A percentile compares a stretch with the other conserved stretches of the same genome.
Evolutionary conservation across 2,888 invertebrate species (phyloP).

Genomic region (Dynastes grantii): DNA sequence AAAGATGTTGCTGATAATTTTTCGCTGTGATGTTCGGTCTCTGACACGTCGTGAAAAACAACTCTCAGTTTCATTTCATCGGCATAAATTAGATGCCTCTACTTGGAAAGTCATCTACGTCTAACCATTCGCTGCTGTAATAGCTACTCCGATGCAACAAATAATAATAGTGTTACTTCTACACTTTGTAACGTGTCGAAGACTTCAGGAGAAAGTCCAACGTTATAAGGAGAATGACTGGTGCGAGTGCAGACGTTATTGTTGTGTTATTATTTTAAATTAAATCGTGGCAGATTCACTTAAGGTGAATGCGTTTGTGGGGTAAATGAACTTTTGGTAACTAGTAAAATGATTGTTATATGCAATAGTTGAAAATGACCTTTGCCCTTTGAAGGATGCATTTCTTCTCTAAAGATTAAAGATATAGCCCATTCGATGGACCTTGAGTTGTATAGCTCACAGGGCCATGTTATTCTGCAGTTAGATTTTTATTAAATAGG

Average conservation of each 20-base stretch:
- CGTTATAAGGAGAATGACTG: not conserved
- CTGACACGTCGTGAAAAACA: not conserved
- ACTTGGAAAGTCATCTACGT: constrained; percentile 9
- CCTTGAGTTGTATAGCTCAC: too few relatives aligned
- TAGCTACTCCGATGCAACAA: constrained; percentile 13
- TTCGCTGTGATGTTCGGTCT: not conserved
- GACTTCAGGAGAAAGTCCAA: constrained; percentile 15
- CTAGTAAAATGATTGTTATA: too few relatives aligned
- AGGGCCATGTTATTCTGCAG: too few relatives aligned
- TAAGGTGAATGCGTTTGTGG: not conserved
- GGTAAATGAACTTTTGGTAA: too few relatives aligned
- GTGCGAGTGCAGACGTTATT: not conserved
- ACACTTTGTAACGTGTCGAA: constrained; percentile 9
- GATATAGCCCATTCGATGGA: too few relatives aligned
- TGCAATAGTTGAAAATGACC: too few relatives aligned
- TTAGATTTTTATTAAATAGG: too few relatives aligned
- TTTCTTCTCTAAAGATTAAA: too few relatives aligned
- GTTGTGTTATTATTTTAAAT: not conserved
- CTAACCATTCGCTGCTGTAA: constrained; percentile 19
- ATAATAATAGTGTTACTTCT: constrained; percentile 25
- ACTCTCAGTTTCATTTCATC: constrained; percentile 22
- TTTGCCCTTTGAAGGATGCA: too few relatives aligned
- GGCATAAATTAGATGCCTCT: constrained; percentile 22
- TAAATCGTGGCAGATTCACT: not conserved
- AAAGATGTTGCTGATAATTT: not conserved